Conservation (phyloP, 92 coral and sea anemone species). For the Porites lobata region DNA sequence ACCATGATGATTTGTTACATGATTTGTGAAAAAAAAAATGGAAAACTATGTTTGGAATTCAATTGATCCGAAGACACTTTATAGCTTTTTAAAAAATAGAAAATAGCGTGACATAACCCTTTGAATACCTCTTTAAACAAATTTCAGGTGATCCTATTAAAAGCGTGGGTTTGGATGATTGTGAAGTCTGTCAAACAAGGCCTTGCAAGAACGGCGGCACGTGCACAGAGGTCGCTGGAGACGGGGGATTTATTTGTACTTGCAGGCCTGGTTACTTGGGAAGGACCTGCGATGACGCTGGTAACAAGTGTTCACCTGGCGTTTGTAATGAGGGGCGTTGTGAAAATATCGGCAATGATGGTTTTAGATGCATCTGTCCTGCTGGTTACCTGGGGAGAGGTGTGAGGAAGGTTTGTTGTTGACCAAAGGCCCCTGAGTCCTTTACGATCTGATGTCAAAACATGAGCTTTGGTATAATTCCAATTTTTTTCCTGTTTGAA, state of each 20-base stretch:
- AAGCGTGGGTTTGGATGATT: slow-evolving; percentile 79
- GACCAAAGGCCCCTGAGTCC: too few species aligned
- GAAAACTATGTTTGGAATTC: too few species aligned
- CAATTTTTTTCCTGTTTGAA: too few species aligned
- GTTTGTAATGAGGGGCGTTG: slow-evolving; percentile 90
- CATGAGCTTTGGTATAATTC: too few species aligned
- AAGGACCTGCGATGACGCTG: slow-evolving; percentile 71
- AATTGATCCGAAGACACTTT: too few species aligned
- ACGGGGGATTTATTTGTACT: slow-evolving; percentile 77
- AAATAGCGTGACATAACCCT: too few species aligned
- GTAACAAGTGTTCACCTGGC: slow-evolving; percentile 74
- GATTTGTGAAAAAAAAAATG: too few species aligned
- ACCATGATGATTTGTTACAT: too few species aligned
- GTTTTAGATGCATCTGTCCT: slow-evolving; percentile 80
- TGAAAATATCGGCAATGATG: slow-evolving; percentile 69
- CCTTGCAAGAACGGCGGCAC: slow-evolving; percentile 88
- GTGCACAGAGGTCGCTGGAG: slow-evolving; percentile 66
- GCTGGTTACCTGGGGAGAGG: slow-evolving; percentile 86
- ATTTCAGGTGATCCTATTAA: slow-evolving; percentile 67
- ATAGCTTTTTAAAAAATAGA: too few species aligned
- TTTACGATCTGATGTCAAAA: too few species aligned
- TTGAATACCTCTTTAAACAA: too few species aligned
- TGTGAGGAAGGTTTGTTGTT: slow-evolving; percentile 80
- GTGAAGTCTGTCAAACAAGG: slow-evolving; percentile 79
- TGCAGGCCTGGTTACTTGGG: slow-evolving; percentile 85